Evolutionary conservation across 2,797 vertebrate genomes (phyloP).

Genomic region (Siniperca obscura): DNA sequence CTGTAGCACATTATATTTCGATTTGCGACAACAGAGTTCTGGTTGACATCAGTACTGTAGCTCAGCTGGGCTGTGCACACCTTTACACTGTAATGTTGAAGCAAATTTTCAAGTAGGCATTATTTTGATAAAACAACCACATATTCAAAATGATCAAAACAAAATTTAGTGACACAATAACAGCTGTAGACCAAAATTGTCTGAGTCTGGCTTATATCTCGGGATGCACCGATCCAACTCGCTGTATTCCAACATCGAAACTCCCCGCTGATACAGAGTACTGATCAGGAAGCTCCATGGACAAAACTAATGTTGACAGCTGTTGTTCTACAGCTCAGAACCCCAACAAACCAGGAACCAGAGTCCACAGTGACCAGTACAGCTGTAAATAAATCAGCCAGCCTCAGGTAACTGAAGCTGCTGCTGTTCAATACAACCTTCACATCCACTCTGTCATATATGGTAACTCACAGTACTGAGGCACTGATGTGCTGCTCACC

Average conservation of each 20-base stretch:
- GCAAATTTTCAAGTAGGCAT: background rate
- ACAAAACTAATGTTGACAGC: background rate
- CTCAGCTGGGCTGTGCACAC: no score
- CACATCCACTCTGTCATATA: background rate
- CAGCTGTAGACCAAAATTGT: background rate
- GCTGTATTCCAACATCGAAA: background rate
- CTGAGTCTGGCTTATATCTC: background rate
- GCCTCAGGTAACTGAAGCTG: background rate
- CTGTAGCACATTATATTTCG: background rate
- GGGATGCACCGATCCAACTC: background rate
- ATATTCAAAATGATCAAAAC: background rate
- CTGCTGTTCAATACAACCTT: background rate
- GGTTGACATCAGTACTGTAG: no score
- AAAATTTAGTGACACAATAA: background rate
- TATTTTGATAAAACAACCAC: background rate
- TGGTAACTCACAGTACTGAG: background rate
- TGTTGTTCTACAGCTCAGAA: background rate
- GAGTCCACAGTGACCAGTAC: background rate
- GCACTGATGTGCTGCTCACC: conserved; percentile 65
- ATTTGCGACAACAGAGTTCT: background rate
- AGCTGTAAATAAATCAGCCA: background rate
- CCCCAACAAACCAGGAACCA: conserved; percentile 3
- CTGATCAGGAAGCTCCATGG: background rate
- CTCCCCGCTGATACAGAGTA: no score
- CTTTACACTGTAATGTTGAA: background rate